phyloP scores from a whole-genome alignment of 2,797 vertebrate genomes.

The Enteromius treurensis region DNA sequence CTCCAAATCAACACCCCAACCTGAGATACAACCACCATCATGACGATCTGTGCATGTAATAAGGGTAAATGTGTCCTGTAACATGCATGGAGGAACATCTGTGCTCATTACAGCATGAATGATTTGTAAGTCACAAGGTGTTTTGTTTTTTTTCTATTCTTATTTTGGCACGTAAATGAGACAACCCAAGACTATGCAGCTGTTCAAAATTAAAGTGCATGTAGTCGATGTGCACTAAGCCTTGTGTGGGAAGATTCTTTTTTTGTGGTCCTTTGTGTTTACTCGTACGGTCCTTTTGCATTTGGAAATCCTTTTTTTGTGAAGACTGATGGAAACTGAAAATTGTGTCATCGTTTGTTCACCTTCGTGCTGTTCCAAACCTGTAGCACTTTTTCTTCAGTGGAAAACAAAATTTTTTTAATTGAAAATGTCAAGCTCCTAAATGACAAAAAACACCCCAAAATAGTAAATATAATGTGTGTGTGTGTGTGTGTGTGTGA shows the following conservation, averaged over 20 bases:
- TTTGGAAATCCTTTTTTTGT: background rate
- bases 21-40: background rate
- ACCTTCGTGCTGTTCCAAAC: background rate
- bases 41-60: conserved; percentile 26
- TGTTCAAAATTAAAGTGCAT: conserved; percentile 43
- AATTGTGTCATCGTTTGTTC: background rate
- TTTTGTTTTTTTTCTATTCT: conserved; percentile 40
- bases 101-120: conserved; percentile 50
- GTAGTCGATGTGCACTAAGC: background rate
- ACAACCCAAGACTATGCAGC: conserved; percentile 48
- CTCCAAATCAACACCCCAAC: background rate
- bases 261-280: conserved; percentile 3
- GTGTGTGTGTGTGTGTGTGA: too few species aligned
- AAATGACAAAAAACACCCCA: background rate
- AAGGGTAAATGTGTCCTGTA: conserved; percentile 7
- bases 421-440: background rate
- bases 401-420: background rate
- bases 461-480: background rate
- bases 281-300: background rate
- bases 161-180: conserved; percentile 37
- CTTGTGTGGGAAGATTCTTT: conserved; percentile 15
- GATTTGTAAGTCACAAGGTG: conserved; percentile 53
- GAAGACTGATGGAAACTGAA: background rate
- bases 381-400: background rate
- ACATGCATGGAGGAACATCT: conserved; percentile 36